Conservation (phyloP, 2,113 vertebrate genomes). For the Sinocyclocheilus maitianheensis region DNA sequence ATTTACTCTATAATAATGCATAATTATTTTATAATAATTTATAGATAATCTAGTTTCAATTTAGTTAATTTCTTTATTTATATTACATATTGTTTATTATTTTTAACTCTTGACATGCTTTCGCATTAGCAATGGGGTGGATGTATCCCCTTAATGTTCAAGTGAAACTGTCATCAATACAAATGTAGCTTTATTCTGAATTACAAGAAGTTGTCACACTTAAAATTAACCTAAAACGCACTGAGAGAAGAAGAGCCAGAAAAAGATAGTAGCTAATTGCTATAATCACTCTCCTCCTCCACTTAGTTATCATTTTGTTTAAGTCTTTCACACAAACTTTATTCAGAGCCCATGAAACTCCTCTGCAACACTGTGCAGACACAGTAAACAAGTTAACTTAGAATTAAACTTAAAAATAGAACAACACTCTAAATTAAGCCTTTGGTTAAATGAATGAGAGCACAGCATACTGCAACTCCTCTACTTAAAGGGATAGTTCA, state of each 20-base stretch:
- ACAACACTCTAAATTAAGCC: not conserved
- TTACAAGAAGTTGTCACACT: not conserved
- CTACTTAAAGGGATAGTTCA: not conserved
- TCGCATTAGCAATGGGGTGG: not conserved
- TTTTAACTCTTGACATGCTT: not conserved
- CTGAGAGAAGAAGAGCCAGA: not conserved
- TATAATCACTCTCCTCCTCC: constrained; percentile 26
- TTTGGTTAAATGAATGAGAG: not conserved
- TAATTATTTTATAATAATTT: not conserved
- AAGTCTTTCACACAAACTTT: constrained; percentile 7
- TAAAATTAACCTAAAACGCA: not conserved
- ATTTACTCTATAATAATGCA: not conserved
- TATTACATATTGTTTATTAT: too few relatives aligned
- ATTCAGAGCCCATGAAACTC: not conserved
- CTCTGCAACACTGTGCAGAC: not conserved
- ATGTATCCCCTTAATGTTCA: not conserved
- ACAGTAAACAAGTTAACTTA: constrained; percentile 6
- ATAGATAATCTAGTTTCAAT: not conserved
- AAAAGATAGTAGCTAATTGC: constrained; percentile 4
- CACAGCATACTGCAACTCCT: not conserved
- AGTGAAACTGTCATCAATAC: not conserved
- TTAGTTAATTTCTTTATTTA: not conserved
- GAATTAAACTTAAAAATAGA: constrained; percentile 14
- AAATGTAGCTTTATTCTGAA: not conserved
- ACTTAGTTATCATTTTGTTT: not conserved